Conservation (phyloP, 2,888 invertebrate genomes). For the Drosophila hawaiiensis region DNA sequence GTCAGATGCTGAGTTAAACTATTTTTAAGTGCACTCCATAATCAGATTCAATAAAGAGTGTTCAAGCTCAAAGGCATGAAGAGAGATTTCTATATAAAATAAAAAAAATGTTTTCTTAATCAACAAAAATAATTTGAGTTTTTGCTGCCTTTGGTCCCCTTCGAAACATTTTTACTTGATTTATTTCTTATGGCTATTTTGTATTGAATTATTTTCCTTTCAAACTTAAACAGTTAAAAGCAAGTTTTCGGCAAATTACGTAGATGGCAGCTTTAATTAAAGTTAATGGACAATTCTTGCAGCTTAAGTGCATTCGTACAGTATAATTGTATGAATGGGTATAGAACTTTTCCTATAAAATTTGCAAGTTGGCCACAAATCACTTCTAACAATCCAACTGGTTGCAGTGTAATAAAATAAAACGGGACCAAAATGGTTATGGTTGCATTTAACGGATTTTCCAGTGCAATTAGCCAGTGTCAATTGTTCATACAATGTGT, state of each 20-base stretch:
- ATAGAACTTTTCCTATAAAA: not conserved
- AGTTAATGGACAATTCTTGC: not conserved
- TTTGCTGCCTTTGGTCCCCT: not conserved
- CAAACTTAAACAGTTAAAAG: not conserved
- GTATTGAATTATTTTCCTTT: not conserved
- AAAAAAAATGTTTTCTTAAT: not conserved
- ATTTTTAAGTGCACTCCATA: not conserved
- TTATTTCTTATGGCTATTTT: not conserved
- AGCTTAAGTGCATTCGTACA: not conserved
- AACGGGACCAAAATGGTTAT: slow-evolving; percentile 41
- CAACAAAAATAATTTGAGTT: not conserved
- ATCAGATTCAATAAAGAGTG: not conserved
- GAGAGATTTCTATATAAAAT: not conserved
- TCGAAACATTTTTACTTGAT: not conserved
- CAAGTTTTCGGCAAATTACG: not conserved
- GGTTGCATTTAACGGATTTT: slow-evolving; percentile 66
- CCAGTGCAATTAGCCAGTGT: slow-evolving; percentile 73
- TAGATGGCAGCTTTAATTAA: not conserved
- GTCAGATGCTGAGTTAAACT: not conserved
- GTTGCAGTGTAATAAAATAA: slow-evolving; percentile 34
- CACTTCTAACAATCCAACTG: slow-evolving; percentile 5
- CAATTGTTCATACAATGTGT: slow-evolving; percentile 55
- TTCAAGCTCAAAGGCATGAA: not conserved
- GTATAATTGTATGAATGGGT: not conserved
- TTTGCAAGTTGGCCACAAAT: not conserved